Percentiles rank a stretch among this genome's conserved stretches.
Evolutionary conservation across 1,140 invertebrate genomes (phyloP).

Genomic region (Panagrolaimus sp.): DNA sequence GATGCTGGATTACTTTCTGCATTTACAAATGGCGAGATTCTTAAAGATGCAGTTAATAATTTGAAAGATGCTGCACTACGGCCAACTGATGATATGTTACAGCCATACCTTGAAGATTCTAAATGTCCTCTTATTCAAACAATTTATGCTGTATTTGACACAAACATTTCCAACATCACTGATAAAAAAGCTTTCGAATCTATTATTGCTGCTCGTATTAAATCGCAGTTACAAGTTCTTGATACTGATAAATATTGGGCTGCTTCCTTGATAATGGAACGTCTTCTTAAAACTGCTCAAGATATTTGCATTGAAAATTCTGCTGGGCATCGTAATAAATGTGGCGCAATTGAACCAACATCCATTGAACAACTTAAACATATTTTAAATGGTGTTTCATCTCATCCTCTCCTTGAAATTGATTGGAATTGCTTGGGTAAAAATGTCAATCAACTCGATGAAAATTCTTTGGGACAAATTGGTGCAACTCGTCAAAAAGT

Average conservation of each 20-base stretch:
- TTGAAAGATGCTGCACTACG: neutral
- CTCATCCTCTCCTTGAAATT: slow-evolving; percentile 59
- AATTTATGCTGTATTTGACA: slow-evolving; percentile 30
- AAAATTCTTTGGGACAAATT: slow-evolving; percentile 48
- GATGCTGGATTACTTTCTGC: slow-evolving; percentile 35
- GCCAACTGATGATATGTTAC: neutral
- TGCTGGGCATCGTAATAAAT: slow-evolving; percentile 64
- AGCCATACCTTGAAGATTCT: slow-evolving; percentile 23
- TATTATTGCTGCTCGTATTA: slow-evolving; percentile 20
- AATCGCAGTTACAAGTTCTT: slow-evolving; percentile 31
- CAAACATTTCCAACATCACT: slow-evolving; percentile 8
- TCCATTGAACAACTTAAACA: slow-evolving; percentile 51
- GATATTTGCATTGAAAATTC: slow-evolving; percentile 74
- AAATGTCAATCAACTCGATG: slow-evolving; percentile 50
- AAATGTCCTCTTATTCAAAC: slow-evolving; percentile 33
- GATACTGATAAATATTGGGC: slow-evolving; percentile 55
- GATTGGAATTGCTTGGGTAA: slow-evolving; percentile 59
- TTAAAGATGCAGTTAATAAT: slow-evolving; percentile 39
- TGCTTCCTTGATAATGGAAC: slow-evolving; percentile 40
- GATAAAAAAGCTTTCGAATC: slow-evolving; percentile 22
- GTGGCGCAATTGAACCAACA: slow-evolving; percentile 72
- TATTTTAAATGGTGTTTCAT: slow-evolving; percentile 52
- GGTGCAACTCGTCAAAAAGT: slow-evolving; percentile 54
- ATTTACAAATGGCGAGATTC: slow-evolving; percentile 41
- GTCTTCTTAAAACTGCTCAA: slow-evolving; percentile 51